Evolutionary conservation across 2,113 vertebrate species (phyloP), one percentile per base, ranked within the genome.

Genomic region (Rynchops niger): DNA sequence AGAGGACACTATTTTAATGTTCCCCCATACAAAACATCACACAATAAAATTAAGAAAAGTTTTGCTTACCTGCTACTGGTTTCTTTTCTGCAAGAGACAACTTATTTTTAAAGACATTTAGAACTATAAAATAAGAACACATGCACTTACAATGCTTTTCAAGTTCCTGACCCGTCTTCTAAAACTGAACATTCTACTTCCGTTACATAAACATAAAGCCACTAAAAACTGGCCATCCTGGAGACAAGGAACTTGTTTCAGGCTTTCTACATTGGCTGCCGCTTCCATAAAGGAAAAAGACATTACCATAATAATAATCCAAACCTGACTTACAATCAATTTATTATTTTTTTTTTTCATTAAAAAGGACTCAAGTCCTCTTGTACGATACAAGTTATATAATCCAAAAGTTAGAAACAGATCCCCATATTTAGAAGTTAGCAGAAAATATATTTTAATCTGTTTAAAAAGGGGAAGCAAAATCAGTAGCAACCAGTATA

Each of bases 51-150:
- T 45, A 91, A 69, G 53, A 81, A 82, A 77, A 91, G 13, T 62
- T 95, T 89, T 90, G 62, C 97, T 97, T 97, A 97, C 97, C 97
- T 96, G 89, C 45, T 43, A 87, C 25, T 70, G 49, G 36, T 79
- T 90, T 94, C 79, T 92, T 96, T 95, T 96, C 89, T 93, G 90
- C 74, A 96, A 97, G 34, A 92, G 53, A 97, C 42, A 90, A 58
- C 49, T 88, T 83, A 82, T 59, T 85, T 95, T 63, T 73, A 88
- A 94, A 94, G 27, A 82, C 79, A 93, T 36, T 61, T 62, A 91
- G 32, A 91, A 88, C 42, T 50, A 66, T 4, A 26, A 29, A 71
- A 72, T 43, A 91, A 71, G n/a, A 69, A 93, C 82, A 72, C 27
- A 85, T 10, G 2, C 38, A 92, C 25, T 94, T 87, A 53, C 2